Evolutionary conservation across 2,113 vertebrate species (phyloP), one percentile per base, ranked within the genome.

Genomic region (Herpailurus yagouaroundi): DNA sequence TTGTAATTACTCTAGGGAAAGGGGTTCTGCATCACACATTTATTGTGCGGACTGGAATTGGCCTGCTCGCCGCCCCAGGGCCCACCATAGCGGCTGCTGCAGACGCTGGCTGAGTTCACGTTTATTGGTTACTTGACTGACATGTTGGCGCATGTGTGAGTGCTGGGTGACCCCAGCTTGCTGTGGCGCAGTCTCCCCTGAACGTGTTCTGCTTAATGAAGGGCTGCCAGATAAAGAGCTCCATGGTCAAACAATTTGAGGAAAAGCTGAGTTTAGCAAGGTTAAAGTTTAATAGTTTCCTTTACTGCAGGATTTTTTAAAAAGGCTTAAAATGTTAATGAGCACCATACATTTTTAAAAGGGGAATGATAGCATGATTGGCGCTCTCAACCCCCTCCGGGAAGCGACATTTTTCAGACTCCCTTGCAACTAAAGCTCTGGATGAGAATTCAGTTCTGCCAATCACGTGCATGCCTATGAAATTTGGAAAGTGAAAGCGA

Each of bases 231-330:
- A 23, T 93, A 14, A 60, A 90, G 77, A 71, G 69, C 92, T 85
- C 66, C 29, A 64, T 50, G 57, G 87, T 83, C 90, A 97, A 57
- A 95, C 88, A 73, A 95, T 95, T 95, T 89, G 80, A 90, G 57
- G 45, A 82, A 98, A 91, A 97, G 90, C 95, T 96, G 96, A 98
- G 57, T 95, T 96, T 92, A 96, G 84, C 92, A 96, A 94, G 95
- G 95, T 97, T 97, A 96, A 97, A 97, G 96, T 94, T 98, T 97
- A 97, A 97, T 94, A 87, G 85, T 95, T 97, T 87, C 50, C 50
- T 96, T 95, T 96, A 88, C 45, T 94, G 94, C 63, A 36, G 77
- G 25, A 50, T 86, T 94, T 94, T 52, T 77, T 36, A 73, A 60
- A 93, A 85, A 88, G 92, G 45, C 36, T 85, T 83, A 71, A 95